A percentile compares a stretch with the other conserved stretches of the same genome.
Evolutionary conservation across 2,888 invertebrate genomes (phyloP).

Genomic region (Cheiracanthium punctorium): DNA sequence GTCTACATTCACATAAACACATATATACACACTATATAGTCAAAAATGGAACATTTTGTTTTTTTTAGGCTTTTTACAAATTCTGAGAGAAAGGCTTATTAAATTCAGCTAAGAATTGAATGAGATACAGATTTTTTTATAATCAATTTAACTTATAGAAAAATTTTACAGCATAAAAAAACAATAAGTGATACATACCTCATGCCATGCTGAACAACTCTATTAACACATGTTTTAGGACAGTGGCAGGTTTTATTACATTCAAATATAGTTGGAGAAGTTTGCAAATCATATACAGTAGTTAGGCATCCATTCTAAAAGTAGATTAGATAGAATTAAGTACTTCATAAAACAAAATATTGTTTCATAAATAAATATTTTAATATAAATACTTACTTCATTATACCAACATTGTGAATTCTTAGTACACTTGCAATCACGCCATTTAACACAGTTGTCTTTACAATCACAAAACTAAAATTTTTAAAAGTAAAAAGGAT

Average conservation of each 20-base stretch:
- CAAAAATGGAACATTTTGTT: too few species aligned
- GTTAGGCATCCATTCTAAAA: slow-evolving; percentile 83
- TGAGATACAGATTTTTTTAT: too few species aligned
- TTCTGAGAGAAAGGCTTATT: too few species aligned
- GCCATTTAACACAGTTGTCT: slow-evolving; percentile 77
- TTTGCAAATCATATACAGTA: slow-evolving; percentile 84
- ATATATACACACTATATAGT: too few species aligned
- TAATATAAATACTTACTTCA: slow-evolving; percentile 74
- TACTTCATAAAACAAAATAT: neutral
- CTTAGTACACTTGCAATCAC: slow-evolving; percentile 86
- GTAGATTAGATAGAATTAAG: slow-evolving; percentile 14
- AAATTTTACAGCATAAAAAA: neutral
- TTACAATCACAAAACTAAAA: slow-evolving; percentile 77
- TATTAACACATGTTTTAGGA: slow-evolving; percentile 89
- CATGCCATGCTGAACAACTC: slow-evolving; percentile 86
- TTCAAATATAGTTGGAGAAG: slow-evolving; percentile 94
- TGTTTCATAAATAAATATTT: neutral
- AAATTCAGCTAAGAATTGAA: too few species aligned
- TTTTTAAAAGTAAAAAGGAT: slow-evolving; percentile 54
- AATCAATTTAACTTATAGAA: too few species aligned
- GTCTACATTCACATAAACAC: too few species aligned
- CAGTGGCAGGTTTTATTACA: slow-evolving; percentile 92
- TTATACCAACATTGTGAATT: slow-evolving; percentile 88
- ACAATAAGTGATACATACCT: slow-evolving; percentile 76
- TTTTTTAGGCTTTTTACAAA: too few species aligned